phyloP scores from a whole-genome alignment of 2,797 vertebrate species.

The Malacoctenus gilli region DNA sequence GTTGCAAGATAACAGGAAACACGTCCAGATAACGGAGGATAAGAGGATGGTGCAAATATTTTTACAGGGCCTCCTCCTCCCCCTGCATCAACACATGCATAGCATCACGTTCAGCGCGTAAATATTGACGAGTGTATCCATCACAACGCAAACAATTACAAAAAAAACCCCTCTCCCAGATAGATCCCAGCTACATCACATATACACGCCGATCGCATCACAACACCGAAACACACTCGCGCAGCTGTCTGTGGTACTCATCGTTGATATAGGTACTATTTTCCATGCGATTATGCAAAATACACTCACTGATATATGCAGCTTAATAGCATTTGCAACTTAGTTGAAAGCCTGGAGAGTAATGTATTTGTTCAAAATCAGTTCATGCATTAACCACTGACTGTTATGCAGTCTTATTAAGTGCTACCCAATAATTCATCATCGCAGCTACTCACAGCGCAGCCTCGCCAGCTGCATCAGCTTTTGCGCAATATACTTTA shows the following conservation, averaged over 20 bases:
- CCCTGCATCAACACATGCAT: slow-evolving; percentile 52
- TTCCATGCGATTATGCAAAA: slow-evolving; percentile 34
- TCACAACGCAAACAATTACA: slow-evolving; percentile 46
- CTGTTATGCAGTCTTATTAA: slow-evolving; percentile 26
- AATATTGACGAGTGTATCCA: slow-evolving; percentile 52
- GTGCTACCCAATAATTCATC: slow-evolving; percentile 51
- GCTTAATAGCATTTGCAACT: slow-evolving; percentile 8
- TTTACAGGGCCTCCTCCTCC: slow-evolving; percentile 22
- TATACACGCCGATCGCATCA: slow-evolving; percentile 7
- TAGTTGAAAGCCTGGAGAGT: slow-evolving; percentile 14
- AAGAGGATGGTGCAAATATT: slow-evolving; percentile 62
- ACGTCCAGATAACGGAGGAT: slow-evolving; percentile 43
- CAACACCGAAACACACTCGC: not conserved
- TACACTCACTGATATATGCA: slow-evolving; percentile 25
- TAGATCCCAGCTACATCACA: slow-evolving; percentile 3
- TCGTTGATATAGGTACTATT: slow-evolving; percentile 8
- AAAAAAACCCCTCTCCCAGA: too few relatives aligned
- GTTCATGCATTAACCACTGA: slow-evolving; percentile 34
- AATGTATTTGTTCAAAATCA: slow-evolving; percentile 37
- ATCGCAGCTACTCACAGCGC: slow-evolving; percentile 37
- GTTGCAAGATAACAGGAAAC: slow-evolving; percentile 54
- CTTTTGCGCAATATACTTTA: slow-evolving; percentile 36
- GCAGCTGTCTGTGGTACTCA: slow-evolving; percentile 17
- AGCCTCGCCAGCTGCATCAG: slow-evolving; percentile 32
- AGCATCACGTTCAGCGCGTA: slow-evolving; percentile 35